These are phyloP conservation scores for Apotomis capreana DNA, from an alignment of 2,888 invertebrate genomes.

Conservation along the genomic window DNA sequence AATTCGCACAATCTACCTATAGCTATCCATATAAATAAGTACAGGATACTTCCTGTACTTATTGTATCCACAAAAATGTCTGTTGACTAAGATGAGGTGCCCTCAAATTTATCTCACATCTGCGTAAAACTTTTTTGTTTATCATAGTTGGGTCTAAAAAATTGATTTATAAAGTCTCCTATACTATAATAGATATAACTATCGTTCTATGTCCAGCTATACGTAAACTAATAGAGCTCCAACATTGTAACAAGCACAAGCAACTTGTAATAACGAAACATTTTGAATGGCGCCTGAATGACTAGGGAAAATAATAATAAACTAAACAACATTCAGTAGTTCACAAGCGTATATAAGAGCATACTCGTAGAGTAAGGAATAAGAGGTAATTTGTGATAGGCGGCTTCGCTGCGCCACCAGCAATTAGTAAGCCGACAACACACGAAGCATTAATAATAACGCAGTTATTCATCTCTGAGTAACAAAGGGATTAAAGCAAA, in stretches of 20 bases:
- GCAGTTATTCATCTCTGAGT: background rate
- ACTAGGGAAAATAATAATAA: slow-evolving; percentile 14
- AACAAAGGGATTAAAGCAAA: slow-evolving; percentile 10
- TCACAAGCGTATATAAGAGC: slow-evolving; percentile 26
- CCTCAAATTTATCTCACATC: too few relatives aligned
- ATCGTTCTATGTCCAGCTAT: too few relatives aligned
- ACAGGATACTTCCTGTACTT: too few relatives aligned
- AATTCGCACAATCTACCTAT: too few relatives aligned
- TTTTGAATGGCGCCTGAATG: slow-evolving; percentile 26
- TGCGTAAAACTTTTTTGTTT: too few relatives aligned
- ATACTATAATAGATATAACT: too few relatives aligned
- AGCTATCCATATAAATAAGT: too few relatives aligned
- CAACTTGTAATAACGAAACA: slow-evolving; percentile 2
- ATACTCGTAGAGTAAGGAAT: too few relatives aligned
- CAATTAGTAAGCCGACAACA: slow-evolving; percentile 27
- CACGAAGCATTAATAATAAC: slow-evolving; percentile 10
- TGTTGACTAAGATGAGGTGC: too few relatives aligned
- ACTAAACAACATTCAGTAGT: slow-evolving; percentile 35
- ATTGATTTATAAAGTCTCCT: too few relatives aligned
- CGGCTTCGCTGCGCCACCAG: slow-evolving; percentile 23
- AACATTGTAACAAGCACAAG: background rate
- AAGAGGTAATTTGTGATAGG: slow-evolving; percentile 37
- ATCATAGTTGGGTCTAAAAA: too few relatives aligned
- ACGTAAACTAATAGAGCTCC: background rate
- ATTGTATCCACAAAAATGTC: too few relatives aligned